Evolutionary conservation across 2,113 vertebrate genomes (phyloP), one percentile per base, ranked within the genome.

Genomic region (Psittacus erithacus): DNA sequence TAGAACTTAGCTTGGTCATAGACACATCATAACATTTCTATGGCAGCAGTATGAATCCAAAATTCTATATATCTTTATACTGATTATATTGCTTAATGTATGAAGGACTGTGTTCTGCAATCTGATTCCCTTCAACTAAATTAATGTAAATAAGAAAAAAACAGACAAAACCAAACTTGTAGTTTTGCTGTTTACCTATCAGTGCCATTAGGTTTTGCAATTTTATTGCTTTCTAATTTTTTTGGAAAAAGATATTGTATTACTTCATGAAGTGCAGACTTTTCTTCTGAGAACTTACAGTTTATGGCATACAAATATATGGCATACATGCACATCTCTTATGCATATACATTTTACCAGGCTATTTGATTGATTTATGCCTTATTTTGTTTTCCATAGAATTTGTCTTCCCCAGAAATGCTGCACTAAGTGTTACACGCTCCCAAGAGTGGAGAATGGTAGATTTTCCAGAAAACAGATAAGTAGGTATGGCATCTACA

Each of bases 221-320:
- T 57, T 53, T 6, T 69, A 52, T 39, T 86, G 3, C 1, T 24
- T 47, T 89, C 44, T 41, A 3, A 3, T 16, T 41, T 55, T 63
- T 31, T 47, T 29, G 1, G 1, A 29, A 68, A 47, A 43, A 17
- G 2, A 7, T 3, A 1, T 35, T 49, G 10, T 11, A 46, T 33
- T 35, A 18, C 13, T 47, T 59, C 62, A 46, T 55, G 35, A 50
- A 75, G 7, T 62, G 15, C 11, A 85, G 39, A 43, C 8, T 46
- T 71, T 82, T 85, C 4, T 85, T 79, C 25, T 64, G 59, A 67
- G 18, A 78, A 22, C 19, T 46, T 62, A 20, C 0, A 49, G 11
- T 52, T 85, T 55, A 39, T 38, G 22, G 9, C 15, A 47, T 35
- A 35, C 22, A 59, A 59, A 33, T 59, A 59, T 24, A 35, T 35